Percentiles rank a stretch among this genome's conserved stretches.
Evolutionary conservation across 2,888 invertebrate species (phyloP).

Genomic region (Oegoconia quadripuncta): DNA sequence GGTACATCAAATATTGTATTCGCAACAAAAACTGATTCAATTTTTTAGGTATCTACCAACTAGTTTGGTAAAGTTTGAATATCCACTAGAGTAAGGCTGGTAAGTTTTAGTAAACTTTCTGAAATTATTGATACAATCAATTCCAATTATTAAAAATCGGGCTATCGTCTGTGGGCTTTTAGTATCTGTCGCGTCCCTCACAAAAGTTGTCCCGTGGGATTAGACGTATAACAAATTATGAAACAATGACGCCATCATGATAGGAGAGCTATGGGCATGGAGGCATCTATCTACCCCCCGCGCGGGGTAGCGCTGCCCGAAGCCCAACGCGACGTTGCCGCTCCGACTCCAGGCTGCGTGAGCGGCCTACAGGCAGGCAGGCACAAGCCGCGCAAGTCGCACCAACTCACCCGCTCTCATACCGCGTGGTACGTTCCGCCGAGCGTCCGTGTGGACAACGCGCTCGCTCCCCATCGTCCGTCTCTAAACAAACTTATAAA

Average conservation of each 20-base stretch:
- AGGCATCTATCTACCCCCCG: constrained; percentile 33
- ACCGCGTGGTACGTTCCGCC: constrained; percentile 55
- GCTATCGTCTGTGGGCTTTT: too few relatives aligned
- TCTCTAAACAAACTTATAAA: constrained; percentile 59
- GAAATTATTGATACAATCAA: too few relatives aligned
- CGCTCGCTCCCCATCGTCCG: constrained; percentile 37
- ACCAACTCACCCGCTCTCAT: constrained; percentile 26
- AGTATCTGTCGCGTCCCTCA: too few relatives aligned
- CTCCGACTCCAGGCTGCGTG: constrained; percentile 35
- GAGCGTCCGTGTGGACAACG: constrained; percentile 44
- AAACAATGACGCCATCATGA: constrained; percentile 55
- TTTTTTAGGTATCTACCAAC: too few relatives aligned
- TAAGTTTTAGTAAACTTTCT: too few relatives aligned
- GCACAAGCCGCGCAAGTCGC: constrained; percentile 23
- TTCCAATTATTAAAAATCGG: too few relatives aligned
- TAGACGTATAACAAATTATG: constrained; percentile 38
- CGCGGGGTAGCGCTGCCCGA: constrained; percentile 40
- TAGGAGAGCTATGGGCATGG: constrained; percentile 37
- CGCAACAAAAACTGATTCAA: too few relatives aligned
- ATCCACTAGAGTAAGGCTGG: too few relatives aligned
- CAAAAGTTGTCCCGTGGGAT: constrained; percentile 17
- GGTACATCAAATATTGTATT: too few relatives aligned
- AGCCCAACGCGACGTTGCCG: constrained; percentile 53
- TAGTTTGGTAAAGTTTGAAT: too few relatives aligned
- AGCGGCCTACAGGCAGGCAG: constrained; percentile 24